Percentiles rank a stretch among this genome's conserved stretches.
Conservation (phyloP, 2,797 vertebrate genomes). For the Phrynocephalus forsythii region DNA sequence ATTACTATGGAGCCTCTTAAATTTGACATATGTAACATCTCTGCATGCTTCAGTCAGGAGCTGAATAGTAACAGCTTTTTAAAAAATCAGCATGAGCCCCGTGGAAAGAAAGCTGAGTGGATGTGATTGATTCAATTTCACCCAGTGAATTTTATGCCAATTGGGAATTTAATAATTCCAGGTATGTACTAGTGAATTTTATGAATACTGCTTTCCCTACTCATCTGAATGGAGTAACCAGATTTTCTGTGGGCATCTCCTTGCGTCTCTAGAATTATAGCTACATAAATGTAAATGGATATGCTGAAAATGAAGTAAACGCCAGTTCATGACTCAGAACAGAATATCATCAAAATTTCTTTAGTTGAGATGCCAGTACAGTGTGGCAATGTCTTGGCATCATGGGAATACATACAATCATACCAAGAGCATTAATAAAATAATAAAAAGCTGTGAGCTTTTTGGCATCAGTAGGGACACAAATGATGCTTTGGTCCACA, state of each 20-base stretch:
- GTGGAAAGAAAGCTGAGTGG: too few relatives aligned
- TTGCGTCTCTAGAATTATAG: background rate
- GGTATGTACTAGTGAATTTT: background rate
- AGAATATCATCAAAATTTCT: background rate
- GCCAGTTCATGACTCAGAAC: background rate
- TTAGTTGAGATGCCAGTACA: background rate
- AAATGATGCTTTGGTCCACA: too few relatives aligned
- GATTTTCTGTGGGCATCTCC: background rate
- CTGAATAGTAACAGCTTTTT: background rate
- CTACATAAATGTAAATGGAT: background rate
- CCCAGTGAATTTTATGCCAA: too few relatives aligned
- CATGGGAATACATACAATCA: background rate
- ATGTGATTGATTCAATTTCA: too few relatives aligned
- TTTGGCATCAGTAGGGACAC: background rate
- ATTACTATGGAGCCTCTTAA: background rate
- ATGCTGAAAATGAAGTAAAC: background rate
- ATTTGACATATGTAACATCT: background rate
- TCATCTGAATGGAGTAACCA: background rate
- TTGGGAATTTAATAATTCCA: background rate
- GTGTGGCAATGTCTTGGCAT: background rate
- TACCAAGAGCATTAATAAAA: background rate
- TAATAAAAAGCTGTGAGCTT: background rate
- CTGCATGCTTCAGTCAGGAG: background rate
- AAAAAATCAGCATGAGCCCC: too few relatives aligned
- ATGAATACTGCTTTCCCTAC: background rate